A percentile compares a stretch with the other conserved stretches of the same genome.
phyloP scores from a whole-genome alignment of 1,140 invertebrate genomes.

The Ceratina japonica region DNA sequence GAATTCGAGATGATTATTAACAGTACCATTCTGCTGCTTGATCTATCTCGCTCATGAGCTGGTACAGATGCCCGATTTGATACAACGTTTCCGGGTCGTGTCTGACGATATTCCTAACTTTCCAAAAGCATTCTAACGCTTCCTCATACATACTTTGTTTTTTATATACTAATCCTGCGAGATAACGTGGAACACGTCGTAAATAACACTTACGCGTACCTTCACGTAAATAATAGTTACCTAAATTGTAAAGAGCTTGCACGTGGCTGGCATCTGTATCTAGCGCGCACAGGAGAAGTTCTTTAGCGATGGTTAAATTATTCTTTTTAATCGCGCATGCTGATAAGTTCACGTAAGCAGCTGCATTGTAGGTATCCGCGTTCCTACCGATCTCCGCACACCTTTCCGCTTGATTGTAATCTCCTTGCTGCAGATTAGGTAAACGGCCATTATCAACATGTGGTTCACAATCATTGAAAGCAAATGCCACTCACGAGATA shows the following conservation, averaged over 20 bases:
- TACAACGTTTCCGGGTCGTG: slow-evolving; percentile 92
- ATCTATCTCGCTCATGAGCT: slow-evolving; percentile 86
- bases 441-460: slow-evolving; percentile 17
- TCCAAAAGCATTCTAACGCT: slow-evolving; percentile 89
- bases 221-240: slow-evolving; percentile 71
- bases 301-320: slow-evolving; percentile 87
- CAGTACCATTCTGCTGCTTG: slow-evolving; percentile 87
- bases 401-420: slow-evolving; percentile 90
- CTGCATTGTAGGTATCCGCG: slow-evolving; percentile 89
- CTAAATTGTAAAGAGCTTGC: slow-evolving; percentile 95
- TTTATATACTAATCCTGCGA: slow-evolving; percentile 86
- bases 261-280: slow-evolving; percentile 91
- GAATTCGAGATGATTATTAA: neutral
- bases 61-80: slow-evolving; percentile 91
- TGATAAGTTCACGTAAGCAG: slow-evolving; percentile 93
- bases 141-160: slow-evolving; percentile 86
- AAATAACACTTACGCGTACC: neutral
- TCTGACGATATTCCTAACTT: slow-evolving; percentile 88
- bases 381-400: slow-evolving; percentile 88
- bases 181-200: neutral
- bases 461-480: slow-evolving; percentile 1
- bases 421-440: slow-evolving; percentile 84
- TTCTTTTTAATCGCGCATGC: slow-evolving; percentile 88
- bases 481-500: slow-evolving; percentile 83
- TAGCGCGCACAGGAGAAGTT: slow-evolving; percentile 89